Base-by-base conservation (phyloP, 2,113 vertebrate species). In the Cottus gobio region DNA sequence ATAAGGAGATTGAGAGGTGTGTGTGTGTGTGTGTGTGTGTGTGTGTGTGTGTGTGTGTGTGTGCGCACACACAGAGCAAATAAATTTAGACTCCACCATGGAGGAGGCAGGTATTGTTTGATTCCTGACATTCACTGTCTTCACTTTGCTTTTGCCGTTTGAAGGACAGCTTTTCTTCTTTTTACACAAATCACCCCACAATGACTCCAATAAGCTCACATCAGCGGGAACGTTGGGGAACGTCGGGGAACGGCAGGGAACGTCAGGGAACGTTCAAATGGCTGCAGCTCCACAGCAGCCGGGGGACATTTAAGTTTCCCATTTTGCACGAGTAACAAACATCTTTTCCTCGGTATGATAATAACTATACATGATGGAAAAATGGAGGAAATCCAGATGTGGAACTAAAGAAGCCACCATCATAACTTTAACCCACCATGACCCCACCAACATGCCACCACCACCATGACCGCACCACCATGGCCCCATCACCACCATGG, bases 1-100 rank as follows among this genome's bases (percentile, higher is more conserved):
- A 90, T 92, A 89, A 87, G 87, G 84, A 92, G 84, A 88, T 76
- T 83, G 77, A 39, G 85, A 66, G 73, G 24, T n/a, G n/a, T n/a
- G n/a, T n/a, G n/a, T n/a, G n/a, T n/a, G 48, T 64, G 61, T 75
- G 15, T 79, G 69, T 72, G 60, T 72, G 44, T 52, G 24, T 66
- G 48, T 60, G 57, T 46, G 26, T 72, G 42, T 31, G 50, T n/a
- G 31, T 72, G 56, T 44, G 30, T 71, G 42, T 30, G 48, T 31
- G 30, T 2, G 1, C 37, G 3, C 37, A 12, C 26, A 30, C 18
- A 16, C 42, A 68, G 66, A 82, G 78, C 63, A 79, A 75, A 87
- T 89, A 86, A 68, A 80, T 88, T 82, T 70, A 79, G 62, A 86
- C 71, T 71, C 15, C 30, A 82, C 68, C 24, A 15, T 12, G 30